Evolutionary conservation across 1,140 invertebrate species (phyloP), one percentile per base, ranked within the genome.

Genomic region (Cydia splendana): DNA sequence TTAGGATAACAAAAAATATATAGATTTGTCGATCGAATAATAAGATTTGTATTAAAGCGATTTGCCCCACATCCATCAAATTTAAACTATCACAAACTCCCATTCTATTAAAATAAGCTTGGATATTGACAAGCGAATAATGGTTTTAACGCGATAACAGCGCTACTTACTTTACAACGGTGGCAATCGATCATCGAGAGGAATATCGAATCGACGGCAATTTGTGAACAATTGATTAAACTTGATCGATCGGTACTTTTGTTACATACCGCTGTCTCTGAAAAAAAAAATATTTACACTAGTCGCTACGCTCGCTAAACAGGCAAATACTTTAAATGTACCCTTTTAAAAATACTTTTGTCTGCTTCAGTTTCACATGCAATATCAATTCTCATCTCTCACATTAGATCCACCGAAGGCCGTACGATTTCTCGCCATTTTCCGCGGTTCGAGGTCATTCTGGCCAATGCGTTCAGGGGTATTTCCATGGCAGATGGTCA

Each of bases 141-240:
- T 62, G 24, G 7, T 71, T 67, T 69, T 69, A 69, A 71, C 1
- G 67, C 67, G 38, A 71, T 71, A 71, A 71, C n/a, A 71, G 7
- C 15, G n/a, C 28, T 38, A 71, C 38, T 38, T n/a, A 2, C 30
- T 34, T 69, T 30, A 34, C 15, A 69, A 30, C 34, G 67, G 67
- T 42, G 18, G 67, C 34, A 10, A 71, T 71, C 67, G 38, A 71
- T 71, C 67, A 71, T 71, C 34, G 34, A 42, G 6, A 69, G 5
- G 28, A 45, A 71, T 42, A 69, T 69, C 34, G n/a, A 71, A 38
- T 38, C 65, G 65, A 71, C 30, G 67, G 34, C 67, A 38, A 71
- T 71, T 71, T 71, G 67, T 38, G 67, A 71, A 71, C 67, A 71
- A 69, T 18, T 18, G 34, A 42, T 38, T 71, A n/a, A 45, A 42